Base-by-base conservation (phyloP, 2,888 invertebrate species). In the Chironomus riparius region DNA sequence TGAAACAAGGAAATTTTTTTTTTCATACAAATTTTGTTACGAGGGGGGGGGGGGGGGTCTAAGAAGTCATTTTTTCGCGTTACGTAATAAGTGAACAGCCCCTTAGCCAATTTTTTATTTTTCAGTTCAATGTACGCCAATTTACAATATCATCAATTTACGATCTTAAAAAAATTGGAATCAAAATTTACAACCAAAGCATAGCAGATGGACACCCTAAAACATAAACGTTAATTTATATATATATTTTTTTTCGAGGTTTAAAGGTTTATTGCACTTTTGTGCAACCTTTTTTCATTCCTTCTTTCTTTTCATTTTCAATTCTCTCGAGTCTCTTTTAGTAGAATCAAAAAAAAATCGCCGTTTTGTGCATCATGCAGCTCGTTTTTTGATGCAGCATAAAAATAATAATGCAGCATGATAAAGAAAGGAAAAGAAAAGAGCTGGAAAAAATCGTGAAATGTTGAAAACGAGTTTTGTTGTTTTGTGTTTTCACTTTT, bases 401-500 rank as follows among this genome's bases (percentile, higher is more conserved):
- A 38, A 38, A 38, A 10, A 38, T 38, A 38, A 38, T 38, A 65
- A 65, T 68, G 65, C 65, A 65, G 65, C 65, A 65, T 24, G 38
- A 38, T 38, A 38, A 38, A 38, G 38, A 38, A 38, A 38, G 38
- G 38, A 38, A 38, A 38, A 38, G 38, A 38, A 10, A 38, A 38
- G 28, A 28, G 28, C 28, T 5, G 28, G 5, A 65, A 65, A 70
- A 70, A 70, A 70, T 70, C 48, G 47, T 68, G 68, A 68, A 68
- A 38, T 48, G 70, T 22, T 15, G 13, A 70, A 70, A 71, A 71
- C 71, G 56, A 71, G 71, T 71, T 71, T 71, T 10, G 38, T 38
- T 71, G 6, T 65, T 68, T 68, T 38, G 15, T 70, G 48, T 56
- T 71, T 71, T 71, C 71, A 71, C 71, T 71, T 71, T 71, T 71